phyloP scores from a whole-genome alignment of 2,797 vertebrate genomes.

The Threskiornis aethiopicus region DNA sequence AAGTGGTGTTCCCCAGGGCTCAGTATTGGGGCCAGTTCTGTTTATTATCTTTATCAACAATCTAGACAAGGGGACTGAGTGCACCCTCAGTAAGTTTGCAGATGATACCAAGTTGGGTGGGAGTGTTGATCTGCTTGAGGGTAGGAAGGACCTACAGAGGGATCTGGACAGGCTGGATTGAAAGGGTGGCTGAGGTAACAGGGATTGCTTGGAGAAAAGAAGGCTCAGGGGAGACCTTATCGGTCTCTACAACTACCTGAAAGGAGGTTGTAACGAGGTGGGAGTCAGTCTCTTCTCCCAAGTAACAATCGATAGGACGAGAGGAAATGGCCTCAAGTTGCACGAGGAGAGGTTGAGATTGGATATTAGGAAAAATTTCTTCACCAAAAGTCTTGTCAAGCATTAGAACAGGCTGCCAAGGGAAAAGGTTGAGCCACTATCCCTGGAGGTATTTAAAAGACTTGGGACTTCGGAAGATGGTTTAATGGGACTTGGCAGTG shows the following conservation, averaged over 20 bases:
- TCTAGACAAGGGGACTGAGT: accelerated
- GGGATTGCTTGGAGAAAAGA: no score
- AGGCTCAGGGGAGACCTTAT: no score
- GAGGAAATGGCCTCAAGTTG: no score
- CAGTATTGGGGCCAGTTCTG: not conserved
- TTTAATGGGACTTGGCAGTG: not conserved
- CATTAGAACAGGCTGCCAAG: not conserved
- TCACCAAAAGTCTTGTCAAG: no score
- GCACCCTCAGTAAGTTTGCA: not conserved
- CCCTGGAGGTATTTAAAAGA: not conserved
- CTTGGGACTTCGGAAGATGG: not conserved
- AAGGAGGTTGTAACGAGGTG: no score
- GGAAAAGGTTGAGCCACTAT: not conserved
- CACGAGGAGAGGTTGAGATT: no score
- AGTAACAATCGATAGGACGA: no score
- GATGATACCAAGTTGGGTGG: not conserved
- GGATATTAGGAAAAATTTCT: no score
- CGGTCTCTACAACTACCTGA: no score
- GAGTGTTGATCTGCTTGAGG: not conserved
- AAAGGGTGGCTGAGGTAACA: no score
- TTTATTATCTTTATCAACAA: not conserved
- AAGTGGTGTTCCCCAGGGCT: not conserved
- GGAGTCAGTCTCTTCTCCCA: no score
- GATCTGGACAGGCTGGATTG: not conserved
- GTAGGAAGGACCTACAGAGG: not conserved